Evolutionary conservation across 2,888 invertebrate species (phyloP), one percentile per base, ranked within the genome.

Genomic region (Sarcophaga variegata): DNA sequence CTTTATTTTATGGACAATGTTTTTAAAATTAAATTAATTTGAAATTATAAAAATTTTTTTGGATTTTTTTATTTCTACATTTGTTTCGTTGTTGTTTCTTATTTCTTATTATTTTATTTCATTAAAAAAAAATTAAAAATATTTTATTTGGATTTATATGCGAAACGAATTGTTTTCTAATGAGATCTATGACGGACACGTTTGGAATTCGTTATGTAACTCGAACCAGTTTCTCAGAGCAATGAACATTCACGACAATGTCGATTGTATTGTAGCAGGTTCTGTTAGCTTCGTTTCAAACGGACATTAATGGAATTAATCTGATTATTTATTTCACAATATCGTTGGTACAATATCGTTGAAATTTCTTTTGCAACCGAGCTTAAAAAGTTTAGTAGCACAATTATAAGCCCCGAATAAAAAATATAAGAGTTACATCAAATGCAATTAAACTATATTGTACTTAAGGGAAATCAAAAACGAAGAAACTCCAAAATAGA

Each of bases 111-210:
- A 25, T 20, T 49, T 69, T 49, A 8, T 60, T 47, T 49, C 37
- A 37, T 37, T 37, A 37, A 37, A 37, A 37, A 37, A 37, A 37
- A 37, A 37, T 37, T 37, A 37, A 37, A 37, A 37, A 37, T 37
- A 37, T 37, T 69, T 67, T 67, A 17, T 70, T 1, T 37, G 45
- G 22, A 67, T 63, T 45, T 59, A 27, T 62, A 67, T 77, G 27
- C 60, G 45, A 75, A 77, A 25, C 54, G 63, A 74, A 22, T 75
- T 69, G 54, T 22, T 54, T 77, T 59, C 69, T 75, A 69, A 74
- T 69, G 63, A 66, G 62, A 71, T 81, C 47, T 70, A 63, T 74
- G n/a, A 62, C 75, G 70, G 62, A 76, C 79, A 82, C 71, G 75
- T 6, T 70, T 77, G 22, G 76, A 85, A 77, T 77, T 37, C 14